These are phyloP conservation scores for Loriculus beryllinus DNA, from an alignment of 2,797 vertebrate genomes.

Conservation along the genomic window DNA sequence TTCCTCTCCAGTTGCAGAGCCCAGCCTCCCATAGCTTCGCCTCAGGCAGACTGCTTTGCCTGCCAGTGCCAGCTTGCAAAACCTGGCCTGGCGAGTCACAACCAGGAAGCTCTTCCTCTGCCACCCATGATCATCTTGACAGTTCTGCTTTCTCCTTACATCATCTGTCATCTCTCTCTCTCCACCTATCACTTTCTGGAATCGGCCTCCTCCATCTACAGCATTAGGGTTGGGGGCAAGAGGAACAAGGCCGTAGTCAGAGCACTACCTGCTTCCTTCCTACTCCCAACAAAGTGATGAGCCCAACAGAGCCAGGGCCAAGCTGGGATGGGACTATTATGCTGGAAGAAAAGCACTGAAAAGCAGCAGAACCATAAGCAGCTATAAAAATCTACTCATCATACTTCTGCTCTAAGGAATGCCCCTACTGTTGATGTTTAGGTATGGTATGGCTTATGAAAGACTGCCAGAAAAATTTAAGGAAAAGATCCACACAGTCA, in stretches of 20 bases:
- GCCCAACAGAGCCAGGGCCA: background rate
- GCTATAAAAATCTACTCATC: background rate
- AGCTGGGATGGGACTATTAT: background rate
- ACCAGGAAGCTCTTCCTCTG: background rate
- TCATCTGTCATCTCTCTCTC: slow-evolving; percentile 8
- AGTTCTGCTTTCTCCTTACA: slow-evolving; percentile 54
- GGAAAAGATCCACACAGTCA: background rate
- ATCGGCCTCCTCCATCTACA: background rate
- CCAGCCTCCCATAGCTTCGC: background rate
- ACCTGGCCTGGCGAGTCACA: slow-evolving; percentile 23
- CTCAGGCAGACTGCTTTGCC: background rate
- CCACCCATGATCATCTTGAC: slow-evolving; percentile 44
- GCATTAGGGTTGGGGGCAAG: background rate
- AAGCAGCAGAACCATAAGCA: background rate
- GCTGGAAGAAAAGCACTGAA: background rate
- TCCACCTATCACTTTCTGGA: background rate
- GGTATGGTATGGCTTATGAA: background rate
- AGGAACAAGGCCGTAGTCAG: background rate
- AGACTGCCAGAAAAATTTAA: background rate
- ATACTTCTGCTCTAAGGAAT: background rate
- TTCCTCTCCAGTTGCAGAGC: background rate
- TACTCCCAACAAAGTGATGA: background rate
- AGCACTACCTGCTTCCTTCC: background rate
- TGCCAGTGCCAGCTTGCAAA: slow-evolving; percentile 8
- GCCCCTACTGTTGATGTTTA: background rate